Percentiles rank a stretch among this genome's conserved stretches.
These are phyloP conservation scores for Nematostella vectensis DNA, from an alignment of 92 coral and sea anemone species.

Conservation along the genomic window DNA sequence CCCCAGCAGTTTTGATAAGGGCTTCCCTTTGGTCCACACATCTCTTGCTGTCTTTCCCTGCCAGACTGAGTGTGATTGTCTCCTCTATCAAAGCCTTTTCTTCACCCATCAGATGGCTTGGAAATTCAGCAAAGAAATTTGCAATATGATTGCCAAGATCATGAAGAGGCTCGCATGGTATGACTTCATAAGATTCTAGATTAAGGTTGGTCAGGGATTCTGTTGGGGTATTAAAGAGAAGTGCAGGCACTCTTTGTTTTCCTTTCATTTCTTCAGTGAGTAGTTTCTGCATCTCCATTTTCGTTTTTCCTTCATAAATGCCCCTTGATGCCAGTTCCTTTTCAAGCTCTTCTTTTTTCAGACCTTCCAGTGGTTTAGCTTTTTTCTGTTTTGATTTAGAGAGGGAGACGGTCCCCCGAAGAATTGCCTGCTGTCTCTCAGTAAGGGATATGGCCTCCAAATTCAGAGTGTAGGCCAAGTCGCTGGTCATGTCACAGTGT, in stretches of 20 bases:
- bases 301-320: conserved; percentile 22
- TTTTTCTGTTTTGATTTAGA: conserved; percentile 13
- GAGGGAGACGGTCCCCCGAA: neutral
- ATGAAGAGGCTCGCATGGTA: conserved; percentile 1
- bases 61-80: neutral
- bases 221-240: neutral
- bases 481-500: conserved; percentile 24
- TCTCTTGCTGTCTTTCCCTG: conserved; percentile 7
- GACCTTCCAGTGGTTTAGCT: conserved; percentile 21
- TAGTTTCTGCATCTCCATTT: conserved; percentile 16
- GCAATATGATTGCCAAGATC: conserved; percentile 1
- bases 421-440: too few relatives aligned
- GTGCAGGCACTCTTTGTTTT: conserved; percentile 1
- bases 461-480: conserved; percentile 22
- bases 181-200: conserved; percentile 3
- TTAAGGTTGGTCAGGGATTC: neutral
- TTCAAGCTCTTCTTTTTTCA: conserved; percentile 23
- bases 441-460: conserved; percentile 11
- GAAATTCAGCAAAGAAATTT: neutral
- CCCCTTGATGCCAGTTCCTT: conserved; percentile 26
- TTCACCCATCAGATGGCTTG: neutral
- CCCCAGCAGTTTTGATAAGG: neutral
- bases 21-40: conserved; percentile 1
- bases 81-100: neutral
- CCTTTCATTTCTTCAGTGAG: neutral